Base-by-base conservation (phyloP, 92 coral and sea anemone genomes). In the Meandrina meandrites region DNA sequence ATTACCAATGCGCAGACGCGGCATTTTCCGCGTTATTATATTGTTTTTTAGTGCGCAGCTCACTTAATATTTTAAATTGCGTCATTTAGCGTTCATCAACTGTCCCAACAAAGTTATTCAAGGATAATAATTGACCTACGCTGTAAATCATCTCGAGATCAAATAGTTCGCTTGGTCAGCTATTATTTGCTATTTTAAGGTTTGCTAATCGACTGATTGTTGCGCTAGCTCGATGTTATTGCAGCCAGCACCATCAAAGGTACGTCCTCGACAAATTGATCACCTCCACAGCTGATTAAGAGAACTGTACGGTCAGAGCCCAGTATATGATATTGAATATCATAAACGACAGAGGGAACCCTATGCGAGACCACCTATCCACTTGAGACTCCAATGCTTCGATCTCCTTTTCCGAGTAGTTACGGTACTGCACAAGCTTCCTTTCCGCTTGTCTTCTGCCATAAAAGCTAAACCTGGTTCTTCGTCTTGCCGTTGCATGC, bases 331-430 rank as follows among this genome's bases (percentile, higher is more conserved):
- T 86, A 75, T 94, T 94, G 34, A 94, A 88, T 53, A 93, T 31
- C 71, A 92, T 76, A 73, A 94, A 94, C 2, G 98, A 94, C 45
- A 89, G 81, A 35, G 98, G 98, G 32, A 94, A 94, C 58, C 93
- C 80, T 56, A 94, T 76, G 34, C 98, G 95, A 31, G 92, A 89
- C 80, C 91, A 91, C 8, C 84, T 86, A 73, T 94, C 98, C 18
- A 92, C 92, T 51, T 67, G 70, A 7, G 98, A 90, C 70, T 92
- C 95, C 90, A 94, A 69, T 2, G 90, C 91, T 78, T 94, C 98
- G 81, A 94, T 90, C 87, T 94, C 98, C 36, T 94, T 92, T 53
- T 90, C 91, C 0, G 98, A 79, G 81, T 88, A 94, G 64, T 95
- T 86, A 24, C 98, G 87, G 72, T 92, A 94, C 79, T 94, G 93